Evolutionary conservation across 2,113 vertebrate species (phyloP).

Genomic region (Daboia siamensis): DNA sequence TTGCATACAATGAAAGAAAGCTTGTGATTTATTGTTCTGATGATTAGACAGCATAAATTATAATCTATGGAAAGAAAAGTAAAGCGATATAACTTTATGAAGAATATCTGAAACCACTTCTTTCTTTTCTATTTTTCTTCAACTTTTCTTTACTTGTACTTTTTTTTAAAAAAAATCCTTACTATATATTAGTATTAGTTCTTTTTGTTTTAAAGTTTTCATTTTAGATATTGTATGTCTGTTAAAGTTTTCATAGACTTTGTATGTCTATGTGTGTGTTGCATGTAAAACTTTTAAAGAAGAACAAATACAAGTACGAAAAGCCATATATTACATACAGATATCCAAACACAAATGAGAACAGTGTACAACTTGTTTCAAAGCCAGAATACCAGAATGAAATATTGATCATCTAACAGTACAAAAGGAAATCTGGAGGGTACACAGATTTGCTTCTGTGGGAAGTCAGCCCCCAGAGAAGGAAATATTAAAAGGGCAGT

Average conservation of each 20-base stretch:
- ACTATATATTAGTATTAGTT: background rate
- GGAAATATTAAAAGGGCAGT: too few relatives aligned
- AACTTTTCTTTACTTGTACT: background rate
- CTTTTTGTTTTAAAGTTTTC: background rate
- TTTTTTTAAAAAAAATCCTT: background rate
- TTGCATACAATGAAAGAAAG: background rate
- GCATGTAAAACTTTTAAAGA: background rate
- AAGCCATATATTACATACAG: background rate
- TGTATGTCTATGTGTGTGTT: background rate
- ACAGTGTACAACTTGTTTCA: background rate
- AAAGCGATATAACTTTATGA: background rate
- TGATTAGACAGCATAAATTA: background rate
- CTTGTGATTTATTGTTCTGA: background rate
- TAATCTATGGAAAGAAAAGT: background rate
- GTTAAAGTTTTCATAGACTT: background rate
- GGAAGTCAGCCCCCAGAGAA: too few relatives aligned
- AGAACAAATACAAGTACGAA: background rate
- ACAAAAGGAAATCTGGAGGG: background rate
- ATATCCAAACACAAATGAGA: background rate
- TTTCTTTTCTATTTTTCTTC: background rate
- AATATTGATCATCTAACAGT: background rate
- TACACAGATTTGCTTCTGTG: background rate
- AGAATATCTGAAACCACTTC: background rate
- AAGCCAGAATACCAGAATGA: background rate
- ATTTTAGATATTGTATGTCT: too few relatives aligned